Percentiles rank a stretch among this genome's conserved stretches.
Evolutionary conservation across 2,888 invertebrate species (phyloP).

Genomic region (Pediacus dermestoides): DNA sequence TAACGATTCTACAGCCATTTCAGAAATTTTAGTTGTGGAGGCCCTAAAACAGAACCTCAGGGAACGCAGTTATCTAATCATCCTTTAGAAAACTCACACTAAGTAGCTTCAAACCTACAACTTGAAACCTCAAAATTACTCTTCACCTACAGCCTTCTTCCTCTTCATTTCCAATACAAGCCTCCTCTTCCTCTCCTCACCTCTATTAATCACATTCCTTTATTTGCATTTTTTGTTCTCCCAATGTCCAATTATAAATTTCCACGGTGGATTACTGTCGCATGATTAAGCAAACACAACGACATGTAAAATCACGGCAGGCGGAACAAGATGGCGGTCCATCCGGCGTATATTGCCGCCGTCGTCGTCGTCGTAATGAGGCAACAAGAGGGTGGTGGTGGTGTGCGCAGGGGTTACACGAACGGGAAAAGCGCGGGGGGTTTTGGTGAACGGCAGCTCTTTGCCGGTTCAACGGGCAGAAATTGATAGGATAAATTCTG

Average conservation of each 20-base stretch:
- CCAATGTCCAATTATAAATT: conserved; percentile 46
- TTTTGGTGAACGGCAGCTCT: too few species aligned
- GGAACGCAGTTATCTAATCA: too few species aligned
- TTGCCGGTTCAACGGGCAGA: conserved; percentile 61
- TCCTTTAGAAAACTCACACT: too few species aligned
- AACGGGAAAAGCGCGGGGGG: conserved; percentile 27
- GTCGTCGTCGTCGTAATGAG: conserved; percentile 28
- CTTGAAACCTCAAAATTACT: too few species aligned
- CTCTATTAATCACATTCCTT: too few species aligned
- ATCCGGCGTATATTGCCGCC: conserved; percentile 33
- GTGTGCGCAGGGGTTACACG: conserved; percentile 20
- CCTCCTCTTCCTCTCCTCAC: too few species aligned
- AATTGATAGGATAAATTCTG: conserved; percentile 64
- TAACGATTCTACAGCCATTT: too few species aligned
- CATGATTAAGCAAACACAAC: conserved; percentile 48
- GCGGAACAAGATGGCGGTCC: conserved; percentile 47
- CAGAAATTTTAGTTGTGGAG: too few species aligned
- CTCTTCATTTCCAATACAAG: too few species aligned
- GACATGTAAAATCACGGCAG: conserved; percentile 47
- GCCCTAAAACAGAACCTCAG: too few species aligned
- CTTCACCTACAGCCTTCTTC: too few species aligned
- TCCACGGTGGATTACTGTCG: conserved; percentile 39
- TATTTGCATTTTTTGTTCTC: conserved; percentile 6
- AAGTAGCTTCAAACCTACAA: too few species aligned
- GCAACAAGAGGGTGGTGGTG: conserved; percentile 22